phyloP scores from a whole-genome alignment of 2,797 vertebrate species.

The Adrianichthys oophorus region DNA sequence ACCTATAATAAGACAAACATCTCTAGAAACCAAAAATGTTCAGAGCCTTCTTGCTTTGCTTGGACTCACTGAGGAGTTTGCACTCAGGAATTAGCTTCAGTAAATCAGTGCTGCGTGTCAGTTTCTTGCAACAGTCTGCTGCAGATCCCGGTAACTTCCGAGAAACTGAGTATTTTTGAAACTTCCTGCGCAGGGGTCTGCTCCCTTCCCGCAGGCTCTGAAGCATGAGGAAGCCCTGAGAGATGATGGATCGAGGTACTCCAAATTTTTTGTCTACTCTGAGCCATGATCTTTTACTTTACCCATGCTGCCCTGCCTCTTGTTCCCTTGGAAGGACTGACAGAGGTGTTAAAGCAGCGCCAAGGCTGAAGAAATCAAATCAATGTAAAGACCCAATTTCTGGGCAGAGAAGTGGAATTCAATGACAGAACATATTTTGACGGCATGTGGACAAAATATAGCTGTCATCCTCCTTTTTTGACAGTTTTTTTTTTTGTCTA shows the following conservation, averaged over 20 bases:
- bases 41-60: constrained; percentile 6
- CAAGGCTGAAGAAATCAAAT: constrained; percentile 57
- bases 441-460: constrained; percentile 18
- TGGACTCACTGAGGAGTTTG: constrained; percentile 21
- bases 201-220: constrained; percentile 53
- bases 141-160: constrained; percentile 47
- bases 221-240: constrained; percentile 51
- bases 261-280: constrained; percentile 45
- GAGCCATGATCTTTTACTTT: constrained; percentile 43
- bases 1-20: too few relatives aligned
- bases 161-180: constrained; percentile 43
- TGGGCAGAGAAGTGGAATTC: constrained; percentile 18
- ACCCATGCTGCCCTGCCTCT: constrained; percentile 26
- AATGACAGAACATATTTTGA: constrained; percentile 15
- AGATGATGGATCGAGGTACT: constrained; percentile 51
- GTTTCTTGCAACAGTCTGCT: constrained; percentile 37
- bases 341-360: constrained; percentile 29
- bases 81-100: constrained; percentile 29
- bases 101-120: constrained; percentile 49
- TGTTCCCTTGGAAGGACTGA: constrained; percentile 44
- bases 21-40: neutral
- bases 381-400: constrained; percentile 37
- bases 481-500: constrained; percentile 23
- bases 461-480: constrained; percentile 23
- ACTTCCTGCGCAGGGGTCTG: constrained; percentile 53